These are phyloP conservation scores for Azorinus chamasolen DNA, from an alignment of 2,888 invertebrate species.

Conservation along the genomic window DNA sequence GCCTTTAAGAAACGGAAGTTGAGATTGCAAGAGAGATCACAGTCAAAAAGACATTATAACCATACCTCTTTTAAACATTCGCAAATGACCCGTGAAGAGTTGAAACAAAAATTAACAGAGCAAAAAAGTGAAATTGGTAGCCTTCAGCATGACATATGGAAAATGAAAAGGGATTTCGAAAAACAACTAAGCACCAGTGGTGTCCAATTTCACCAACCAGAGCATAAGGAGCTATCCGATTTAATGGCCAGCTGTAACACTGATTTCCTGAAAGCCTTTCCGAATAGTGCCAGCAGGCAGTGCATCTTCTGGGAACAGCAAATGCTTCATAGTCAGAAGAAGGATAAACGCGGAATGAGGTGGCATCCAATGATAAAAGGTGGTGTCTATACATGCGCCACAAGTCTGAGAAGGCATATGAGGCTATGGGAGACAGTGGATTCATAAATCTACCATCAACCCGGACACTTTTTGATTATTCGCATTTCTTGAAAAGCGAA, in stretches of 20 bases:
- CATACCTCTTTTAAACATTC: constrained; percentile 8
- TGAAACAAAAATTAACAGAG: constrained; percentile 12
- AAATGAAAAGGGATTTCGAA: constrained; percentile 7
- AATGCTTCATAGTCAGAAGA: not conserved
- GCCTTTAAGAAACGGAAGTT: not conserved
- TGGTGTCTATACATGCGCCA: constrained; percentile 39
- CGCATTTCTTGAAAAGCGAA: constrained; percentile 6
- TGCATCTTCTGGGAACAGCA: constrained; percentile 10
- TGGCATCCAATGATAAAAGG: constrained; percentile 41
- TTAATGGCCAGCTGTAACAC: constrained; percentile 6
- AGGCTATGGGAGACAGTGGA: constrained; percentile 21
- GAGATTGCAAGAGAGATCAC: not conserved
- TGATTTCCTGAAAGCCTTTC: not conserved
- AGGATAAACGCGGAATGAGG: constrained; percentile 29
- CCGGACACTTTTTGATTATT: constrained; percentile 25
- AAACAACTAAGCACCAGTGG: not conserved
- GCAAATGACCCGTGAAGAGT: constrained; percentile 5
- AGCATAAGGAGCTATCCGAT: constrained; percentile 10
- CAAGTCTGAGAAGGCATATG: constrained; percentile 31
- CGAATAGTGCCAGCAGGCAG: not conserved
- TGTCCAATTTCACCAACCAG: not conserved
- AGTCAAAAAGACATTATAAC: not conserved
- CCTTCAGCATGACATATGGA: constrained; percentile 8
- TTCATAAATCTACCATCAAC: constrained; percentile 9
- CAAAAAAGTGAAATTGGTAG: constrained; percentile 25